Base-by-base conservation (phyloP, 2,888 invertebrate genomes). In the Dryococelus australis region DNA sequence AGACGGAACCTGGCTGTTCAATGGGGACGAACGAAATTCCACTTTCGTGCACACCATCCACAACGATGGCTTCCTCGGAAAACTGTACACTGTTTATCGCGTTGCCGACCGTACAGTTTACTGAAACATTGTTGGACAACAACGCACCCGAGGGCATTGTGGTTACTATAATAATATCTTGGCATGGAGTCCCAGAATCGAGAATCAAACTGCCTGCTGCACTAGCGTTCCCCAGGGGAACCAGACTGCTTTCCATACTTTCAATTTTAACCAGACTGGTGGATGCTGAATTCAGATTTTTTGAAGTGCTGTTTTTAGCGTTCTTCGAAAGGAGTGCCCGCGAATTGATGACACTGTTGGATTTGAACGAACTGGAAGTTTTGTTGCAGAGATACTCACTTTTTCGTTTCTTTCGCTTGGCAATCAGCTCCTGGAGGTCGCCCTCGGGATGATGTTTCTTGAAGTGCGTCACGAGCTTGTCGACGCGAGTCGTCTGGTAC, bases 401-500 rank as follows among this genome's bases (percentile, higher is more conserved):
- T 24, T 35, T 83, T 27, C 78, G 53, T 28, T 85, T 85, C 47
- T 80, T 87, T 51, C 85, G 79, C 28, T 35, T 26, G 13, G 81
- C 47, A 81, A 47, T 81, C 35, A 87, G 26, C 26, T 86, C 85
- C 13, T 80, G 43, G 16, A 53, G 35, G 47, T 88, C 87, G 79
- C 87, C 79, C 20, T 87, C 85, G 26, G 87, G 86, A 53, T 88
- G 88, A 28, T 86, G 87, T 26, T 87, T 88, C 43, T 28, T 87
- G 47, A 93, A 91, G 89, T 94, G 94, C 86, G 94, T 94, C 87
- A 93, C 94, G 81, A 94, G 91, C 89, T 94, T 94, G 90, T 94
- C 94, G 43, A 92, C 92, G 12, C 94, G 92, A 88, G 93, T 93
- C 13, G 93, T 93, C 28, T 92, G 91, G 89, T 94, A 94, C 0